Conservation (phyloP, 2,113 vertebrate species). For the Martes martes region DNA sequence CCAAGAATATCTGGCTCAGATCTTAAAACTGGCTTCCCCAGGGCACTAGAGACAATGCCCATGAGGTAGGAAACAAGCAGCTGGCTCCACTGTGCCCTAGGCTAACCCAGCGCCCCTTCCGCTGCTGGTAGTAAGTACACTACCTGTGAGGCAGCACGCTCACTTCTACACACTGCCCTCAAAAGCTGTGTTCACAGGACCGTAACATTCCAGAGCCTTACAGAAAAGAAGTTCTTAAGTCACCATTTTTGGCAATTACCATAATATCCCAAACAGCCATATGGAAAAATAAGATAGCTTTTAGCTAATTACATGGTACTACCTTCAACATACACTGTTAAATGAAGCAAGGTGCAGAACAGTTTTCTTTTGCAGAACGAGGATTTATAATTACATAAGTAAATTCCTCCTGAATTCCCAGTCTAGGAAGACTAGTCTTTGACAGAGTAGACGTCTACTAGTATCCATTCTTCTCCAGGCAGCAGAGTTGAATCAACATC, state of each 20-base stretch:
- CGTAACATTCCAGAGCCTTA: not conserved
- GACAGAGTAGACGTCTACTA: not conserved
- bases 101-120: not conserved
- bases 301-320: not conserved
- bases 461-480: not conserved
- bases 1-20: not conserved
- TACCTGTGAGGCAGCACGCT: not conserved
- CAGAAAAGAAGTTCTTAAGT: not conserved
- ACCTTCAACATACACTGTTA: conserved; percentile 1
- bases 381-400: not conserved
- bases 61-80: not conserved
- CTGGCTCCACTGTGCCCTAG: not conserved
- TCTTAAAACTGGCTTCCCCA: conserved; percentile 1
- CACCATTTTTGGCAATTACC: not conserved
- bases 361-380: not conserved
- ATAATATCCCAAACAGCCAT: not conserved
- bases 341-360: conserved; percentile 24
- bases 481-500: not conserved
- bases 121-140: not conserved
- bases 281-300: not conserved
- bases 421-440: not conserved
- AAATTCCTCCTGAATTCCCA: not conserved
- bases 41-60: not conserved
- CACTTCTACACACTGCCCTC: not conserved
- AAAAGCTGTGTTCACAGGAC: not conserved